phyloP scores from a whole-genome alignment of 1,140 invertebrate species.

The Eufriesea mexicana region DNA sequence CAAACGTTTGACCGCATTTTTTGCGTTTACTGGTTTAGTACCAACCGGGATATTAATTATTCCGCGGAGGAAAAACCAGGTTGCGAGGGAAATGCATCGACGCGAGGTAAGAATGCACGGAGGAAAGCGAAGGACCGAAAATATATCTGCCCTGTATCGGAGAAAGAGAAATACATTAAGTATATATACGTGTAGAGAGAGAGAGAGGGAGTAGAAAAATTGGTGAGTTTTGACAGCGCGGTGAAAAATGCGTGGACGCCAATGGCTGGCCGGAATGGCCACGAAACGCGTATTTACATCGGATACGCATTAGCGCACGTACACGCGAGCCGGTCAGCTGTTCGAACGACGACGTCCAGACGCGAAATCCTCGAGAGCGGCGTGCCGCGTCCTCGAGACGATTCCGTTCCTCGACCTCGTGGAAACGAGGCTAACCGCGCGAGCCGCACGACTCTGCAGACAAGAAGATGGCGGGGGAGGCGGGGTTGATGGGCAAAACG shows the following conservation, averaged over 20 bases:
- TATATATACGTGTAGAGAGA: background rate
- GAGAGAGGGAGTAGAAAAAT: background rate
- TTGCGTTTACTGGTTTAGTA: background rate
- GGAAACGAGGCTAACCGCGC: constrained; percentile 68
- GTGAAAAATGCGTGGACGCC: background rate
- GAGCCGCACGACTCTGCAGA: constrained; percentile 44
- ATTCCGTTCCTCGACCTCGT: constrained; percentile 69
- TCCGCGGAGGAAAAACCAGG: constrained; percentile 10
- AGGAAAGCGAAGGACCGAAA: background rate
- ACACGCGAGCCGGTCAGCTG: constrained; percentile 53
- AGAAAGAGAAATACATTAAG: too few species aligned
- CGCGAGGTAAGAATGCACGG: background rate
- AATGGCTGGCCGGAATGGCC: background rate
- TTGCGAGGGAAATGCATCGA: background rate
- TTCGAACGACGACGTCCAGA: constrained; percentile 49
- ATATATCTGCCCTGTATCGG: background rate
- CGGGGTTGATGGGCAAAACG: constrained; percentile 41
- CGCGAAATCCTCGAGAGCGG: constrained; percentile 34
- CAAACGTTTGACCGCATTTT: constrained; percentile 14
- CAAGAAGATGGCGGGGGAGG: constrained; percentile 56
- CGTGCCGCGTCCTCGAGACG: constrained; percentile 61
- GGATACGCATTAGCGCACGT: constrained; percentile 20
- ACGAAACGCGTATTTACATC: constrained; percentile 28
- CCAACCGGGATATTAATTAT: constrained; percentile 27
- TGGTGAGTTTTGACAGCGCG: background rate